Percentiles rank a stretch among this genome's conserved stretches.
Conservation (phyloP, 2,888 invertebrate species). For the Bugulina stolonifera region DNA sequence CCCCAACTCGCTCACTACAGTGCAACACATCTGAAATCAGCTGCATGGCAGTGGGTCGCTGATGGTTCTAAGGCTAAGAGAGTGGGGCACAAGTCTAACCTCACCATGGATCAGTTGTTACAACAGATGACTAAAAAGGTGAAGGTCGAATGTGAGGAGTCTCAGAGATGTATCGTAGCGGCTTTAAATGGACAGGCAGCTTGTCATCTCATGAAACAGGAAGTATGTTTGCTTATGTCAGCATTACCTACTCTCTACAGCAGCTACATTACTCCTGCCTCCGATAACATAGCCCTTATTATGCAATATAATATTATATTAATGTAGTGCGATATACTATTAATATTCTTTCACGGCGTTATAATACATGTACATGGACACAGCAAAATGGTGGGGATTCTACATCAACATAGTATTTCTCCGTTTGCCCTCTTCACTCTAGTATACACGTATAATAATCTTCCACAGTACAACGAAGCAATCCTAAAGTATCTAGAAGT, state of each 20-base stretch:
- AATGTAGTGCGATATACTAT: too few species aligned
- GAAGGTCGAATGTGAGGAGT: slow-evolving; percentile 61
- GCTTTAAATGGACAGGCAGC: slow-evolving; percentile 67
- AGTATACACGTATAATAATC: too few species aligned
- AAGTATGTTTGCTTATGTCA: slow-evolving; percentile 39
- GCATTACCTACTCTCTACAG: too few species aligned
- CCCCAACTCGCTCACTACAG: slow-evolving; percentile 61
- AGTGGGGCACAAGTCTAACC: slow-evolving; percentile 23
- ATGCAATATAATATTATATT: too few species aligned
- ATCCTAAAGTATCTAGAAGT: slow-evolving; percentile 62
- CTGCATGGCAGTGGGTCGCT: background rate
- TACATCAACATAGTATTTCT: too few species aligned
- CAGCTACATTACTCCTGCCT: too few species aligned
- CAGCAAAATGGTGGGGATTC: too few species aligned
- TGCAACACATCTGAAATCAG: background rate
- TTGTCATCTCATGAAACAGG: slow-evolving; percentile 58
- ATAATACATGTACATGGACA: too few species aligned
- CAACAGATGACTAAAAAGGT: slow-evolving; percentile 62
- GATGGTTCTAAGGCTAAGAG: background rate
- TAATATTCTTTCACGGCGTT: too few species aligned
- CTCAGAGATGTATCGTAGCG: slow-evolving; percentile 61
- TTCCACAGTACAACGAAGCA: slow-evolving; percentile 57
- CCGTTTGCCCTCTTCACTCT: too few species aligned
- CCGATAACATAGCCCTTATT: too few species aligned
- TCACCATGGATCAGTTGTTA: slow-evolving; percentile 60